Evolutionary conservation across 64 coral and sea anemone genomes (phyloP), one percentile per base, ranked within the genome.

Genomic region (Montipora sp.): DNA sequence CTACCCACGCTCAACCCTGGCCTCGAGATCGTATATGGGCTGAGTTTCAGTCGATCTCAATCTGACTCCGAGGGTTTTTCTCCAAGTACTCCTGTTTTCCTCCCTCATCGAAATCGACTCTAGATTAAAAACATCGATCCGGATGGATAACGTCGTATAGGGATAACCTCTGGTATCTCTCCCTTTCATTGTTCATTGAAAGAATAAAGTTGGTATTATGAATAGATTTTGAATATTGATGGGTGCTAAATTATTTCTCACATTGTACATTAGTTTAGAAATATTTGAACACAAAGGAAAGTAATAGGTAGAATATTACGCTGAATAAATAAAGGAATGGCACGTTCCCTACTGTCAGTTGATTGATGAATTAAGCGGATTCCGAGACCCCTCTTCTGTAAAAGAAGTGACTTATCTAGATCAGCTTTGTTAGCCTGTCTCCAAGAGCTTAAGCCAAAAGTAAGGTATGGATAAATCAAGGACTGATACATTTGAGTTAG

Each of bases 401-500:
- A 44, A 67, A 50, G 4, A 43, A 69, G 65, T 13, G 73, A 12
- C n/a, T 65, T 69, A 11, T 87, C 48, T 47, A 73, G 14, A 71
- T 65, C 9, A 55, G 11, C 12, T 47, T 68, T 87, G 16, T 65
- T 50, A 44, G 83, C 60, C 70, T 67, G 67, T 44, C 83, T 1
- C 60, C 83, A 87, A 43, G 67, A 58, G 36, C 59, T 70, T 50
- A 87, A 21, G 44, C 59, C 83, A 50, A 0, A 87, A 0, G 59
- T 70, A 45, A 69, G 19, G 24, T 87, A 87, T 36, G 1, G 36
- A 36, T 36, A 36, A 36, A 36, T 69, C 24, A 87, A 44, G 14
- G 83, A 69, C 13, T 69, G 59, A 19, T 87, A 87, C 23, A 87
- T 20, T 69, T 65, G 43, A 8, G 65, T 21, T 48, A 69, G n/a